Evolutionary conservation across 2,113 vertebrate genomes (phyloP).

Genomic region (Lipotes vexillifer): DNA sequence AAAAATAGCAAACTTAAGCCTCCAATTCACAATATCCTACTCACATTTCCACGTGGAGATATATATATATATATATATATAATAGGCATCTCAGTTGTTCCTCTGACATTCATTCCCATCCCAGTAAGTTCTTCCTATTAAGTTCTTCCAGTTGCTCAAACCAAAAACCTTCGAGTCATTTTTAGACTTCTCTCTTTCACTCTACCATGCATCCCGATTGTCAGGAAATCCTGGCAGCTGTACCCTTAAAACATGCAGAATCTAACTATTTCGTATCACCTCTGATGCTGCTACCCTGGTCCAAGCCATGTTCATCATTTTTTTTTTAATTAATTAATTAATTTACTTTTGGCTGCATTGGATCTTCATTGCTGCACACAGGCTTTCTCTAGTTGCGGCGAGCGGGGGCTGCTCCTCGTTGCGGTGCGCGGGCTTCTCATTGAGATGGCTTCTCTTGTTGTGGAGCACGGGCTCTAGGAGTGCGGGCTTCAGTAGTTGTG

Average conservation of each 20-base stretch:
- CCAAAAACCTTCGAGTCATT: neutral
- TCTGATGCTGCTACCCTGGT: neutral
- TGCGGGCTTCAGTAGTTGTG: no score
- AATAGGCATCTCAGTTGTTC: neutral
- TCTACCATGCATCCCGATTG: neutral
- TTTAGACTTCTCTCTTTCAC: neutral
- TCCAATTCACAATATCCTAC: neutral
- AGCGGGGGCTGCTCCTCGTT: no score
- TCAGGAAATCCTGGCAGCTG: neutral
- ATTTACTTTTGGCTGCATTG: no score
- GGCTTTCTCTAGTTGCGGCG: no score
- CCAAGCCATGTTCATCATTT: neutral
- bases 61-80: neutral
- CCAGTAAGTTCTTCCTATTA: neutral
- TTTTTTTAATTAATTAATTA: no score
- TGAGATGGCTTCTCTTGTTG: no score
- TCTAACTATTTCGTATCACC: neutral
- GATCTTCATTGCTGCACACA: no score
- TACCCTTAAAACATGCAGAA: neutral
- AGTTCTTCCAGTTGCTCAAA: neutral
- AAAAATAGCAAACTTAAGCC: neutral
- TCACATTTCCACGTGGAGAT: neutral
- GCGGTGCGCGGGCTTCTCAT: accelerated
- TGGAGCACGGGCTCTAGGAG: no score
- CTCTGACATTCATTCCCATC: neutral